These are phyloP conservation scores for Ischnus inquisitorius DNA, from an alignment of 2,888 invertebrate genomes.

Conservation along the genomic window DNA sequence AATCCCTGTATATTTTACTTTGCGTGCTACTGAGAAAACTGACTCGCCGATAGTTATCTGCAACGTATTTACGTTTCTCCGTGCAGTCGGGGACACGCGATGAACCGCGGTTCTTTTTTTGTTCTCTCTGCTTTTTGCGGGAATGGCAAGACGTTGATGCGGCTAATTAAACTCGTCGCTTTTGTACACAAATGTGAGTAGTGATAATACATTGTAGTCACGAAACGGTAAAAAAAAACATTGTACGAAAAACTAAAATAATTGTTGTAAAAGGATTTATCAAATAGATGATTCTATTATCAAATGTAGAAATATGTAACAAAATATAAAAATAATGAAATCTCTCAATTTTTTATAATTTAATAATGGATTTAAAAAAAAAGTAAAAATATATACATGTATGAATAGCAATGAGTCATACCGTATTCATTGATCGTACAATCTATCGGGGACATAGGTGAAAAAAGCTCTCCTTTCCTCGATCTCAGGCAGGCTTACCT, in stretches of 20 bases:
- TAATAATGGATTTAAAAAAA: not conserved
- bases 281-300: too few species aligned
- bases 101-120: not conserved
- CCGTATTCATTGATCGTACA: conserved; percentile 26
- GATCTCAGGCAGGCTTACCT: conserved; percentile 62
- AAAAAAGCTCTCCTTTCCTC: conserved; percentile 4
- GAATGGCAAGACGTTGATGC: conserved; percentile 45
- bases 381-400: not conserved
- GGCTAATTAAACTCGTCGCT: conserved; percentile 52
- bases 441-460: conserved; percentile 1
- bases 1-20: not conserved
- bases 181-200: conserved; percentile 24
- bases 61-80: conserved; percentile 23
- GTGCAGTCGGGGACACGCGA: conserved; percentile 49
- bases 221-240: conserved; percentile 19
- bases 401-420: conserved; percentile 14
- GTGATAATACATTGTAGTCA: conserved; percentile 49
- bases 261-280: too few species aligned
- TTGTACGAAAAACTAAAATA: not conserved
- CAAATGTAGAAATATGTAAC: too few species aligned
- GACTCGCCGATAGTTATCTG: conserved; percentile 17
- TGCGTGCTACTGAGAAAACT: conserved; percentile 10
- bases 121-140: conserved; percentile 10
- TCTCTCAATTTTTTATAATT: too few species aligned
- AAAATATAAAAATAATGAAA: too few species aligned